Evolutionary conservation across 2,888 invertebrate species (phyloP).

Genomic region (Drosophila rubida): DNA sequence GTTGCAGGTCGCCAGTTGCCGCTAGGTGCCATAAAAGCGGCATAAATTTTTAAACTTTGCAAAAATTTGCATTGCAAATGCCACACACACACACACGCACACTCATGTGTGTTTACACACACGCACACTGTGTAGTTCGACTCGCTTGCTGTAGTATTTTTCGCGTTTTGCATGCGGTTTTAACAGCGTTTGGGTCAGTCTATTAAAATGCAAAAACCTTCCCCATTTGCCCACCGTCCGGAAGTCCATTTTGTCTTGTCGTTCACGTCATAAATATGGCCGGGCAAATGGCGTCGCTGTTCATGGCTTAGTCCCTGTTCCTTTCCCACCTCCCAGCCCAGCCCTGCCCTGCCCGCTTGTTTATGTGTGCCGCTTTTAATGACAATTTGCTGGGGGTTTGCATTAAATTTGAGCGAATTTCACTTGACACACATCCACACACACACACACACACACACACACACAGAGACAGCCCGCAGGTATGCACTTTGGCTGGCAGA

Average conservation of each 20-base stretch:
- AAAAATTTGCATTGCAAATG: constrained; percentile 78
- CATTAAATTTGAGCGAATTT: constrained; percentile 74
- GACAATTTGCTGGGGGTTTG: constrained; percentile 77
- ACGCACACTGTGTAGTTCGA: constrained; percentile 3
- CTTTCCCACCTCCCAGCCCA: neutral
- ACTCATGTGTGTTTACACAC: neutral
- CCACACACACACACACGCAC: constrained; percentile 31
- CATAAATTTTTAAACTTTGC: constrained; percentile 76
- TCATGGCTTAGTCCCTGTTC: constrained; percentile 56
- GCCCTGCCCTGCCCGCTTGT: constrained; percentile 29
- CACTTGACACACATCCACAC: constrained; percentile 64
- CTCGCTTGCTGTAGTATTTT: constrained; percentile 46
- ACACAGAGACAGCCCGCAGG: neutral
- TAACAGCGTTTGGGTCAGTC: constrained; percentile 79
- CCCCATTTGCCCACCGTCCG: constrained; percentile 35
- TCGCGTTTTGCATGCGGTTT: constrained; percentile 75
- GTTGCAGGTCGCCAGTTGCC: constrained; percentile 26
- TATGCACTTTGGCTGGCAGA: neutral
- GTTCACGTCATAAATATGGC: constrained; percentile 79
- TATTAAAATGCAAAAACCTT: constrained; percentile 76
- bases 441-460: neutral
- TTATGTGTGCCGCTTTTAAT: constrained; percentile 69
- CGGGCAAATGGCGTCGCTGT: constrained; percentile 70
- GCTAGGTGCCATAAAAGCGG: constrained; percentile 78
- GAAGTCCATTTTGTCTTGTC: constrained; percentile 82